phyloP scores from a whole-genome alignment of 2,113 vertebrate species.

The Siniperca chuatsi region DNA sequence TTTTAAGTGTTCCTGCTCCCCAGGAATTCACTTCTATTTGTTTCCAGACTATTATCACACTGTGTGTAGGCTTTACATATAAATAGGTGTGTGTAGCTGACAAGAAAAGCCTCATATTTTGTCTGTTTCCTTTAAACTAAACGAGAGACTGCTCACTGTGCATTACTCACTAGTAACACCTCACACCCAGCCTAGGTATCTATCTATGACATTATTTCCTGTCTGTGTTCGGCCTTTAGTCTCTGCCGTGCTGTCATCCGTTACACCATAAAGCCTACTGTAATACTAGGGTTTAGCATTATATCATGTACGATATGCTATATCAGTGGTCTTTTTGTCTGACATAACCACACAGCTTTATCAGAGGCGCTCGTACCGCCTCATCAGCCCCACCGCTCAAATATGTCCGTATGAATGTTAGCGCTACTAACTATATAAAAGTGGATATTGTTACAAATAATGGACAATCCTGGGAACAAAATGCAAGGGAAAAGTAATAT shows the following conservation, averaged over 20 bases:
- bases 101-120: conserved; percentile 11
- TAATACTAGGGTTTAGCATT: not conserved
- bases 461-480: too few relatives aligned
- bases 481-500: too few relatives aligned
- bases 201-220: conserved; percentile 25
- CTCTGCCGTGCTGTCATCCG: not conserved
- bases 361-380: too few relatives aligned
- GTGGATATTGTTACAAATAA: not conserved
- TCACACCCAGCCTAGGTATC: not conserved
- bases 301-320: not conserved
- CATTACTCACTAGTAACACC: not conserved
- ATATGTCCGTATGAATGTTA: not conserved
- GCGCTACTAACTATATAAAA: too few relatives aligned
- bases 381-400: too few relatives aligned
- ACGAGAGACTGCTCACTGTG: not conserved
- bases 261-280: not conserved
- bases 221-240: not conserved
- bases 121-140: conserved; percentile 42
- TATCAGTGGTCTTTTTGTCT: not conserved
- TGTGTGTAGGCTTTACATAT: not conserved
- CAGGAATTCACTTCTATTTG: not conserved
- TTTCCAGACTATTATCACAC: not conserved
- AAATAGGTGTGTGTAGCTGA: conserved; percentile 1
- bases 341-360: too few relatives aligned
- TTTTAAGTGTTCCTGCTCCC: not conserved